A percentile compares a stretch with the other conserved stretches of the same genome.
Evolutionary conservation across 2,113 vertebrate species (phyloP).

Genomic region (Campylomormyrus tamandua): DNA sequence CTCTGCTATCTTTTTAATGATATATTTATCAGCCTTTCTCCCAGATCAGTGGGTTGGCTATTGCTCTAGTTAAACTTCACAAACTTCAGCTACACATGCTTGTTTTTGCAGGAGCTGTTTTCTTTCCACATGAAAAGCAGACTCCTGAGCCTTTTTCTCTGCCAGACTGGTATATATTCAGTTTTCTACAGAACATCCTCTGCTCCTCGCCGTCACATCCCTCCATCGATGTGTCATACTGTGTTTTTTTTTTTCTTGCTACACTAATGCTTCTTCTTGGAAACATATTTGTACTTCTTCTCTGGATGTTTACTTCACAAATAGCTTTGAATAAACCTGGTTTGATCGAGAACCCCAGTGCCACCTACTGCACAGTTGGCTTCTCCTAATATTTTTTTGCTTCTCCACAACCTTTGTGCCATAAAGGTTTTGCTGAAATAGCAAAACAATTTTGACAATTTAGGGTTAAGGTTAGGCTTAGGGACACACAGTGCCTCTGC

Average conservation of each 20-base stretch:
- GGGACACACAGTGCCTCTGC: not conserved
- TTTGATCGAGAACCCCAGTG: not conserved
- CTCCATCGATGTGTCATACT: not conserved
- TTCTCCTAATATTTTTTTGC: not conserved
- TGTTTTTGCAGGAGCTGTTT: not conserved
- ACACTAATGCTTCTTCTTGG: not conserved
- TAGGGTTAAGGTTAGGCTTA: not conserved
- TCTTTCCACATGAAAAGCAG: not conserved
- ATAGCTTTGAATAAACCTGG: not conserved
- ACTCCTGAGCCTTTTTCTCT: not conserved
- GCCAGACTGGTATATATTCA: not conserved
- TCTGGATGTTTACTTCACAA: not conserved
- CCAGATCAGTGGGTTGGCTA: not conserved
- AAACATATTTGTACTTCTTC: not conserved
- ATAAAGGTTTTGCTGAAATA: constrained; percentile 3
- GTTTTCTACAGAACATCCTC: not conserved
- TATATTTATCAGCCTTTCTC: not conserved
- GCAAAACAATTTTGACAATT: constrained; percentile 1
- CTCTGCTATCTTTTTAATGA: not conserved
- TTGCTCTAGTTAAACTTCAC: not conserved
- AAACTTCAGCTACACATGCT: not conserved
- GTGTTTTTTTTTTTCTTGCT: not conserved
- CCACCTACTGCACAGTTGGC: not conserved
- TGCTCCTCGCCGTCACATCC: not conserved
- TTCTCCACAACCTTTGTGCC: not conserved